Conservation (phyloP, 2,113 vertebrate genomes). For the Sceloporus tristichus region DNA sequence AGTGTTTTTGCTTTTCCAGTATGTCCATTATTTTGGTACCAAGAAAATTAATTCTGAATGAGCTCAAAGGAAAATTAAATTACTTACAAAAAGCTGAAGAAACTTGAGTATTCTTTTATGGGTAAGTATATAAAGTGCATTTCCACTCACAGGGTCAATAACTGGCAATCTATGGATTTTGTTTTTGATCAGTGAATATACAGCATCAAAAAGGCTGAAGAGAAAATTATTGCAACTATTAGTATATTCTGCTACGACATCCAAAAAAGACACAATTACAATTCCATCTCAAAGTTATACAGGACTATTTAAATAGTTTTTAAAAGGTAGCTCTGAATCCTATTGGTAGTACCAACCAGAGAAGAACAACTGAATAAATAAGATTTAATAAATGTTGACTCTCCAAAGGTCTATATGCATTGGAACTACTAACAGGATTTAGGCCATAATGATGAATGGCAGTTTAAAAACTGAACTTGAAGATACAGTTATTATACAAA, state of each 20-base stretch:
- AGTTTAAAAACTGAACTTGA: neutral
- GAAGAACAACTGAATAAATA: too few species aligned
- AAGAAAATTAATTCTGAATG: slow-evolving; percentile 5
- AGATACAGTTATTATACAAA: neutral
- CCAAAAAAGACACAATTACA: neutral
- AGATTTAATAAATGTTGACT: too few species aligned
- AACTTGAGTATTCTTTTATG: slow-evolving; percentile 99
- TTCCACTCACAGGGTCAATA: slow-evolving; percentile 95
- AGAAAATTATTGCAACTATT: slow-evolving; percentile 63
- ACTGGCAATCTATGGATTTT: slow-evolving; percentile 98
- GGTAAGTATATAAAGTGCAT: slow-evolving; percentile 98
- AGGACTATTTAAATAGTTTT: neutral
- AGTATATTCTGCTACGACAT: slow-evolving; percentile 48
- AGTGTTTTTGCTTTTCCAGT: neutral
- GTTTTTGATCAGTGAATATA: slow-evolving; percentile 96
- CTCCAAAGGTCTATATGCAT: too few species aligned
- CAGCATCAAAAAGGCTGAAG: slow-evolving; percentile 94
- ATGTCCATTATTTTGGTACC: neutral
- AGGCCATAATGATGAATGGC: neutral
- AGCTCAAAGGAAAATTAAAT: slow-evolving; percentile 43
- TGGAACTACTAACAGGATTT: too few species aligned
- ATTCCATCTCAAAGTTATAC: neutral
- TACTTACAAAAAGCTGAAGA: slow-evolving; percentile 99
- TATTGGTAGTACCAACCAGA: too few species aligned
- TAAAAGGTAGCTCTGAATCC: neutral